Evolutionary conservation across 2,797 vertebrate species (phyloP).

Genomic region (Poeciliopsis infans): DNA sequence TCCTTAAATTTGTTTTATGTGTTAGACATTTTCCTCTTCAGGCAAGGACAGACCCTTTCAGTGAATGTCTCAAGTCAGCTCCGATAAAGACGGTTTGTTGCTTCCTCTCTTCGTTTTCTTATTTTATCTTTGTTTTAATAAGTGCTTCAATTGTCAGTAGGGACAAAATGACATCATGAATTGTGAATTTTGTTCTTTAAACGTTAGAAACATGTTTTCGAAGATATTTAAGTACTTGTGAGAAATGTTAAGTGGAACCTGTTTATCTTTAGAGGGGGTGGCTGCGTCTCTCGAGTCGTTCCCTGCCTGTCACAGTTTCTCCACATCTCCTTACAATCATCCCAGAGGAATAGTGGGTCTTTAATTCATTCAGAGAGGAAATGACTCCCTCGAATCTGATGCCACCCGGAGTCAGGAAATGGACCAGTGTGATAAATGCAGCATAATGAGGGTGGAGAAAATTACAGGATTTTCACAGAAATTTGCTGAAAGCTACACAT

Average conservation of each 20-base stretch:
- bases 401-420: constrained; percentile 72
- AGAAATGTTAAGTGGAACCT: constrained; percentile 19
- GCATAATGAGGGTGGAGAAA: constrained; percentile 51
- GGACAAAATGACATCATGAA: constrained; percentile 17
- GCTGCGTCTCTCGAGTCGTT: constrained; percentile 33
- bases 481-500: constrained; percentile 47
- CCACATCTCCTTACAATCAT: constrained; percentile 16
- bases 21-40: constrained; percentile 41
- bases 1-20: constrained; percentile 58
- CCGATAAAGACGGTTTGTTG: constrained; percentile 49
- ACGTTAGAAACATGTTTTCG: neutral
- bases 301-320: constrained; percentile 50
- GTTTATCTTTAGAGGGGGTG: constrained; percentile 40
- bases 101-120: constrained; percentile 8
- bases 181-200: constrained; percentile 28
- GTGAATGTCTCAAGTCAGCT: constrained; percentile 34
- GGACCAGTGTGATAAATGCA: constrained; percentile 58
- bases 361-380: constrained; percentile 63
- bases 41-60: constrained; percentile 30
- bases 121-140: constrained; percentile 10
- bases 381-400: constrained; percentile 71
- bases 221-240: neutral
- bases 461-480: constrained; percentile 45
- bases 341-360: constrained; percentile 53
- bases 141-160: constrained; percentile 5